Evolutionary conservation across 2,113 vertebrate genomes (phyloP), one percentile per base, ranked within the genome.

Genomic region (Xerus inauris): DNA sequence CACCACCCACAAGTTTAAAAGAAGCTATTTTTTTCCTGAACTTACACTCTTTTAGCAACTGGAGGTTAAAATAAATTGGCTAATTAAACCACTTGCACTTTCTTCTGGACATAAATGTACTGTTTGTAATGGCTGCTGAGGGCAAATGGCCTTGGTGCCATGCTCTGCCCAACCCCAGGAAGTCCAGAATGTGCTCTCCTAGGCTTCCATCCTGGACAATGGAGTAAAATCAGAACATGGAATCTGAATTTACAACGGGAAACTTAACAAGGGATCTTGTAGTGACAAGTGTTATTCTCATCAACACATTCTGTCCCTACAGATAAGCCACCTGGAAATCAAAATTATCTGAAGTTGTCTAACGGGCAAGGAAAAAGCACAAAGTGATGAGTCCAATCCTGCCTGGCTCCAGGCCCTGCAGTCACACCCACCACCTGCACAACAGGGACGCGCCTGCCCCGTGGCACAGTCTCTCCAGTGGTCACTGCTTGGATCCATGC

Each of bases 401-500:
- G 6, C 5, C 13, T 0, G n/a, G 42, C 26, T 3, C 1, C 26
- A 16, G 76, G 51, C 40, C 64, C 51, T 13, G 49, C 11, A 14
- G 35, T 11, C 80, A 45, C 6, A 14, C 0, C 24, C 17, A 16
- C 73, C 22, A 10, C 32, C 35, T 20, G 88, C 17, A 20, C 0
- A 2, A 42, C 1, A 1, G 67, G n/a, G 30, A 12, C 5, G 4
- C 2, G 17, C 26, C 82, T 22, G 93, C 62, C 47, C 1, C 0
- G 17, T 19, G 82, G 28, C 35, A 13, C 0, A 4, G 71, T 32
- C 28, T 64, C 30, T 6, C 0, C 0, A 13, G 83, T 30, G 9
- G 24, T 32, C 38, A 1, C 22, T 20, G 45, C 57, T 0, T 0
- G 6, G 20, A 11, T 0, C 0, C 0, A 30, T 0, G 5, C n/a